Evolutionary conservation across 2,797 vertebrate species (phyloP).

Genomic region (Tinamus major): DNA sequence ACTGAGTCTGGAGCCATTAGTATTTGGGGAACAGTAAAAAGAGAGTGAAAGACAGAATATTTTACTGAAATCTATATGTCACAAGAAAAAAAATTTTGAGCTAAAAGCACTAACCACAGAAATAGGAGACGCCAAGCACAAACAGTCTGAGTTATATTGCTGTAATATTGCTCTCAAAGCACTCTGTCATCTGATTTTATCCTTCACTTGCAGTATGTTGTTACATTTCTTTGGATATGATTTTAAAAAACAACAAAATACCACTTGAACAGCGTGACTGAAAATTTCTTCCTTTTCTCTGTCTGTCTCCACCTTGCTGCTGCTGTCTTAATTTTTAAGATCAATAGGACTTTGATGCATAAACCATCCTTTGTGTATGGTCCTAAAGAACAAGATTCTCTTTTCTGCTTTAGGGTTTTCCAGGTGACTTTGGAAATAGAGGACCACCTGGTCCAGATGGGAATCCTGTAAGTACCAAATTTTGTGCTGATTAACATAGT

Average conservation of each 20-base stretch:
- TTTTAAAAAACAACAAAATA: background rate
- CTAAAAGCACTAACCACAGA: background rate
- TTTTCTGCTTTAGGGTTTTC: constrained; percentile 81
- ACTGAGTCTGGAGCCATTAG: background rate
- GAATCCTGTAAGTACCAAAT: constrained; percentile 85
- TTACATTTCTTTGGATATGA: background rate
- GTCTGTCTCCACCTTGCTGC: background rate
- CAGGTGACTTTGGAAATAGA: constrained; percentile 89
- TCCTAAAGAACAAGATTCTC: background rate
- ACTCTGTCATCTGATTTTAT: background rate
- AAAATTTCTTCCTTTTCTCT: background rate
- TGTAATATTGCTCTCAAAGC: background rate
- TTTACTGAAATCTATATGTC: background rate
- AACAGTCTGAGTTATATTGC: background rate
- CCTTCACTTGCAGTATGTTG: background rate
- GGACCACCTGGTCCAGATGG: constrained; percentile 92
- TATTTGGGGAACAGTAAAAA: background rate
- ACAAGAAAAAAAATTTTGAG: background rate
- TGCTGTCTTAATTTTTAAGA: background rate
- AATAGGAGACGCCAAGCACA: background rate
- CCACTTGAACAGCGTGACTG: background rate
- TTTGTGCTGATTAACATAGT: background rate
- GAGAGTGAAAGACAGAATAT: background rate
- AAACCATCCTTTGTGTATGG: background rate
- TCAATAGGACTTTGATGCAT: background rate